A percentile compares a stretch with the other conserved stretches of the same genome.
phyloP scores from a whole-genome alignment of 2,113 vertebrate species.

The Gavialis gangeticus region DNA sequence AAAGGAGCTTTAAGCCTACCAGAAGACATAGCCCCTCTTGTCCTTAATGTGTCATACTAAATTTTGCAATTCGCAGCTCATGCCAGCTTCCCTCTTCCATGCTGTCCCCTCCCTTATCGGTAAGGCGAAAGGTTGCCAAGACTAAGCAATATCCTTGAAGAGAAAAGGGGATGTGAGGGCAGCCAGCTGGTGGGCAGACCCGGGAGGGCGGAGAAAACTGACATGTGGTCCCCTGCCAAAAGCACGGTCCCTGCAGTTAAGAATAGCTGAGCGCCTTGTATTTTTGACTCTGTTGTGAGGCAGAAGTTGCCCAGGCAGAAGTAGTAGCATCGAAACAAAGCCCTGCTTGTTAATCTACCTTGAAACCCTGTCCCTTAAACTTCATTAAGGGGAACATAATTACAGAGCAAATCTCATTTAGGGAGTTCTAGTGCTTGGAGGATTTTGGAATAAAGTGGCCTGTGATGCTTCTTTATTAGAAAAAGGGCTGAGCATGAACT shows the following conservation, averaged over 20 bases:
- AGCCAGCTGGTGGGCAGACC: background rate
- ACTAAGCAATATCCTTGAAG: background rate
- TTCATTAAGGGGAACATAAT: slow-evolving; percentile 56
- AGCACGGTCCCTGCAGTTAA: background rate
- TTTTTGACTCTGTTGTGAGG: background rate
- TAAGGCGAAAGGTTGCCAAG: background rate
- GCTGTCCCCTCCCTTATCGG: background rate
- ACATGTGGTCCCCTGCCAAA: background rate
- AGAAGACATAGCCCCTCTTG: background rate
- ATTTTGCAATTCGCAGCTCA: too few species aligned
- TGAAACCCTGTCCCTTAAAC: slow-evolving; percentile 22
- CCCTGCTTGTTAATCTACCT: slow-evolving; percentile 12
- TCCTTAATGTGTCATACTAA: background rate
- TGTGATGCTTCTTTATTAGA: background rate
- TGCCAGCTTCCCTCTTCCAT: background rate
- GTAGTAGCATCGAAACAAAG: slow-evolving; percentile 5
- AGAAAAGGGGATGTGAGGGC: background rate
- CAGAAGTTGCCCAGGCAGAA: background rate
- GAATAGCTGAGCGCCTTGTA: background rate
- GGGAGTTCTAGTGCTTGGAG: background rate
- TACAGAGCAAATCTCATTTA: slow-evolving; percentile 50
- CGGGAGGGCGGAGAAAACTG: background rate
- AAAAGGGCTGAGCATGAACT: background rate
- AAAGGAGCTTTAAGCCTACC: background rate
- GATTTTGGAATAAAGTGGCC: background rate